These are phyloP conservation scores for Plecturocebus donacophilus DNA, from an alignment of 2,113 vertebrate genomes.

Conservation along the genomic window DNA sequence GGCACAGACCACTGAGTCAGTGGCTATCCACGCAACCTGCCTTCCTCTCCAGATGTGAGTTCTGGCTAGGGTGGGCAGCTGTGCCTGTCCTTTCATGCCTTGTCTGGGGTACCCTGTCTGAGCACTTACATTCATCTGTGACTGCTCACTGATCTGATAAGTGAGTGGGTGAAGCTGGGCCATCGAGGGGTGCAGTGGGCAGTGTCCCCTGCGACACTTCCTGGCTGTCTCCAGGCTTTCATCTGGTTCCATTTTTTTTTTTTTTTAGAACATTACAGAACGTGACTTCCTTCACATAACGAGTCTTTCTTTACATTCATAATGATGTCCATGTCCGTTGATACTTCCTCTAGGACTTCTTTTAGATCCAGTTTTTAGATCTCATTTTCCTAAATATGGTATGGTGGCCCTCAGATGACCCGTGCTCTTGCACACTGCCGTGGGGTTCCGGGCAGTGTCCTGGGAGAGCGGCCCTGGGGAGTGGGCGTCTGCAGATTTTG, in stretches of 20 bases:
- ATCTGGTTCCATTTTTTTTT: neutral
- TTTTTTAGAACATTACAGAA: neutral
- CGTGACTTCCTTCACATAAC: neutral
- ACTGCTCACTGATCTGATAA: too few species aligned
- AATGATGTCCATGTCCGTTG: neutral
- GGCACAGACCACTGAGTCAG: neutral
- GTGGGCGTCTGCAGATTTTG: neutral
- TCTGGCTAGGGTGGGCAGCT: neutral
- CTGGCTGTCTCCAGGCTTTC: neutral
- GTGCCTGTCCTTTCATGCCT: neutral
- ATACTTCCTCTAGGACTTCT: neutral
- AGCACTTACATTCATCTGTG: too few species aligned
- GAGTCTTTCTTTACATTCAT: neutral
- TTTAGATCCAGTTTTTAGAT: neutral
- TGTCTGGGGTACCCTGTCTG: neutral
- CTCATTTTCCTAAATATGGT: neutral
- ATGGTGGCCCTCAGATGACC: neutral
- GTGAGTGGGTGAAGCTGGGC: neutral
- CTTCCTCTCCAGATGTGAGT: too few species aligned
- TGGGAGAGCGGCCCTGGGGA: fast-evolving
- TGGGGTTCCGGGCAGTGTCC: neutral
- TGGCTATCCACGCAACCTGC: neutral
- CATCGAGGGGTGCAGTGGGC: fast-evolving
- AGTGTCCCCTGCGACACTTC: neutral
- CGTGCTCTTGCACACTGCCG: neutral